A percentile compares a stretch with the other conserved stretches of the same genome.
Conservation (phyloP, 2,888 invertebrate species). For the Eristalis intricaria region DNA sequence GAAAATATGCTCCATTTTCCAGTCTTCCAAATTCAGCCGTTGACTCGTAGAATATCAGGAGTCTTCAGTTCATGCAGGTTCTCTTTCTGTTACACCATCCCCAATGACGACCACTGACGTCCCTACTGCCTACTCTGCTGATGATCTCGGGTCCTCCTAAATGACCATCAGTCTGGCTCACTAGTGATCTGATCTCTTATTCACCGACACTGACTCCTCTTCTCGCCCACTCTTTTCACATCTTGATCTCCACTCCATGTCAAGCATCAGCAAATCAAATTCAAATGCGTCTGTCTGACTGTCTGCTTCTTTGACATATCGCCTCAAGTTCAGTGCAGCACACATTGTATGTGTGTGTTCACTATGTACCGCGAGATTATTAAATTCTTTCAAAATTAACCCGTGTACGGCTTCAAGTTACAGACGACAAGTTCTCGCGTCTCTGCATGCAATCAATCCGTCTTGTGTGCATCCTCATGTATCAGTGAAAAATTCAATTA, state of each 20-base stretch:
- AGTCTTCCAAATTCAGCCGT: no score
- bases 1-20: no score
- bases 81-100: no score
- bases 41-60: no score
- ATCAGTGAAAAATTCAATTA: slow-evolving; percentile 67
- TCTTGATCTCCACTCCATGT: neutral
- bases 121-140: no score
- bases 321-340: neutral
- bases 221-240: no score
- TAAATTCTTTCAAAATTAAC: slow-evolving; percentile 48
- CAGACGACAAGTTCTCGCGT: slow-evolving; percentile 13
- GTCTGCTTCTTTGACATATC: slow-evolving; percentile 39
- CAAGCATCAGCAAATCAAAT: slow-evolving; percentile 41
- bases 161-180: no score
- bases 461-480: slow-evolving; percentile 28
- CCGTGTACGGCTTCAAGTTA: slow-evolving; percentile 2
- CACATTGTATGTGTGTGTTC: neutral
- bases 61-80: no score
- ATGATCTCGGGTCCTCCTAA: no score
- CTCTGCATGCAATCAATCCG: slow-evolving; percentile 46
- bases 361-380: neutral
- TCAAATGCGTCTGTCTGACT: slow-evolving; percentile 34
- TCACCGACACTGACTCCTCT: no score
- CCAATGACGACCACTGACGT: no score
- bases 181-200: no score